phyloP scores from a whole-genome alignment of 2,113 vertebrate genomes.

The Alaudala cheleensis region DNA sequence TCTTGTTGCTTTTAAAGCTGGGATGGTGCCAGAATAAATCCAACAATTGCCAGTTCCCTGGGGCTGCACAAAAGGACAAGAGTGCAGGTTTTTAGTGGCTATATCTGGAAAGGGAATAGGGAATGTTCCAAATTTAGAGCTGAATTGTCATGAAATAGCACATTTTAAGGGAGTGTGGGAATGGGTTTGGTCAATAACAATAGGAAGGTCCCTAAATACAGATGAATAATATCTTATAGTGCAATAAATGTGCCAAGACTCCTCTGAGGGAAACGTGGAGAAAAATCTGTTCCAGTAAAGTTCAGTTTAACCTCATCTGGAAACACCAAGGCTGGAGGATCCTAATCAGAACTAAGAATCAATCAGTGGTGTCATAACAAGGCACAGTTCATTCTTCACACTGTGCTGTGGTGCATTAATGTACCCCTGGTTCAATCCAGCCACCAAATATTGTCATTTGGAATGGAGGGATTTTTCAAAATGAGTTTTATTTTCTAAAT shows the following conservation, averaged over 20 bases:
- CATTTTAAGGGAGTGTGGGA: rapidly evolving
- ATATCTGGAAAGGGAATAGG: not conserved
- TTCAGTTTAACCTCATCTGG: not conserved
- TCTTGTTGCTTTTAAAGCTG: not conserved
- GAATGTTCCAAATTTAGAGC: not conserved
- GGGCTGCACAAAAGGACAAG: not conserved
- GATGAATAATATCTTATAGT: not conserved
- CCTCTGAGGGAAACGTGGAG: not conserved
- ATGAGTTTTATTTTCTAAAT: not conserved
- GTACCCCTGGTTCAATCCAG: not conserved
- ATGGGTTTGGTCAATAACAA: not conserved
- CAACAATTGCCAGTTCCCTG: not conserved
- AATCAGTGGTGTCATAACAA: not conserved
- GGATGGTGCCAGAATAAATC: not conserved
- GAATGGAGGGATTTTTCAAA: not conserved
- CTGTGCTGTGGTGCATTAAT: not conserved
- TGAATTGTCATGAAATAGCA: not conserved
- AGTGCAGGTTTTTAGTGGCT: not conserved
- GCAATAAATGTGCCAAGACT: not conserved
- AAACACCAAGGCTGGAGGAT: not conserved
- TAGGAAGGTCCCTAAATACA: not conserved
- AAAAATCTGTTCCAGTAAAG: not conserved
- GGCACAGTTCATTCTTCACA: not conserved
- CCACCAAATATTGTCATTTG: not conserved
- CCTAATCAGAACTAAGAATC: not conserved